phyloP scores from a whole-genome alignment of 2,113 vertebrate species.

The Rhinolophus ferrumequinum region DNA sequence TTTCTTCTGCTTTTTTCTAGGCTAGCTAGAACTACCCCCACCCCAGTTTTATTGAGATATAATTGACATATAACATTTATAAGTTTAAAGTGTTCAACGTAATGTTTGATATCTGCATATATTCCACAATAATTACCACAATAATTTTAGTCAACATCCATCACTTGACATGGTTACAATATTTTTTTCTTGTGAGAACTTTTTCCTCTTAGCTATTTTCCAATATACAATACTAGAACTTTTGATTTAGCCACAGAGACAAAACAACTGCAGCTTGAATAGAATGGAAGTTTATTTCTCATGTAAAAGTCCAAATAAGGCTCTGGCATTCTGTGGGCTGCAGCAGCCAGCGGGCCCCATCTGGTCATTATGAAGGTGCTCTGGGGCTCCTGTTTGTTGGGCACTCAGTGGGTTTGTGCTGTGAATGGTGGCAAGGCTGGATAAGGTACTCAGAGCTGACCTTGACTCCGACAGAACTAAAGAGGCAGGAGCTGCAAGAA shows the following conservation, averaged over 20 bases:
- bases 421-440: background rate
- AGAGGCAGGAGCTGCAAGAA: background rate
- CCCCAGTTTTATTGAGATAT: background rate
- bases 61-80: background rate
- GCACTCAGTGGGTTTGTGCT: background rate
- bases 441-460: background rate
- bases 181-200: background rate
- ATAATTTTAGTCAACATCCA: background rate
- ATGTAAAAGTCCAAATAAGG: background rate
- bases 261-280: background rate
- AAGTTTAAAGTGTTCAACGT: background rate
- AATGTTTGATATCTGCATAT: background rate
- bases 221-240: background rate
- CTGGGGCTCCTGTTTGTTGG: background rate
- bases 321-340: background rate
- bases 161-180: background rate
- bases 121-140: background rate
- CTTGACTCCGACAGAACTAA: background rate
- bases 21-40: background rate
- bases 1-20: background rate
- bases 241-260: background rate
- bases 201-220: background rate
- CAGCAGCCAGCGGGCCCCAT: background rate
- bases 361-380: background rate
- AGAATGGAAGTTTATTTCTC: slow-evolving; percentile 6